These are phyloP conservation scores for Chaetodon trifasciatus DNA, from an alignment of 2,797 vertebrate species.

Conservation along the genomic window DNA sequence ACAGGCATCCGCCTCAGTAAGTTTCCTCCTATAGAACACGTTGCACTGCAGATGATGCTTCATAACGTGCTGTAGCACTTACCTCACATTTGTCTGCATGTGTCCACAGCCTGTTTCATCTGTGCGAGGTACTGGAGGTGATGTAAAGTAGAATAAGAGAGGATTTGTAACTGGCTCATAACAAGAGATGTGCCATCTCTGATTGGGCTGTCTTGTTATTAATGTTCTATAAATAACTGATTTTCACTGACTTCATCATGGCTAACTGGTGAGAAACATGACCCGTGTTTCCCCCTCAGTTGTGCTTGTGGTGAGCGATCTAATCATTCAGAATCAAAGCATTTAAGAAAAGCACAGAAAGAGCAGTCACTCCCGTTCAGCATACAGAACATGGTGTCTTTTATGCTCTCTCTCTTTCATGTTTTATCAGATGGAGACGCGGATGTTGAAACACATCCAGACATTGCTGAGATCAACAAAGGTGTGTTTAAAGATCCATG, in stretches of 20 bases:
- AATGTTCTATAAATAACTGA: not conserved
- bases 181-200: not conserved
- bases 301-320: not conserved
- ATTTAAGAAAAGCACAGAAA: not conserved
- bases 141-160: not conserved
- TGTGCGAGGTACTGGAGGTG: not conserved
- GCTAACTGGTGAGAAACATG: not conserved
- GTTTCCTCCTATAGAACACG: not conserved
- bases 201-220: not conserved
- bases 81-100: not conserved
- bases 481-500: conserved; percentile 14
- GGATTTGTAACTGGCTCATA: not conserved
- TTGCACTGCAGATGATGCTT: not conserved
- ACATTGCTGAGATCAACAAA: conserved; percentile 42
- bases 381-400: not conserved
- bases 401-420: not conserved
- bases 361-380: not conserved
- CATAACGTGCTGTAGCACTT: not conserved
- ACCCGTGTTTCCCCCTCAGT: not conserved
- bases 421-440: not conserved
- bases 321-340: not conserved
- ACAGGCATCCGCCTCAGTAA: not conserved
- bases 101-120: conserved; percentile 4
- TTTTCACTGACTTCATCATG: not conserved
- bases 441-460: not conserved